These are phyloP conservation scores for Neuroscelio doddi DNA, from an alignment of 2,888 invertebrate species.

Conservation along the genomic window DNA sequence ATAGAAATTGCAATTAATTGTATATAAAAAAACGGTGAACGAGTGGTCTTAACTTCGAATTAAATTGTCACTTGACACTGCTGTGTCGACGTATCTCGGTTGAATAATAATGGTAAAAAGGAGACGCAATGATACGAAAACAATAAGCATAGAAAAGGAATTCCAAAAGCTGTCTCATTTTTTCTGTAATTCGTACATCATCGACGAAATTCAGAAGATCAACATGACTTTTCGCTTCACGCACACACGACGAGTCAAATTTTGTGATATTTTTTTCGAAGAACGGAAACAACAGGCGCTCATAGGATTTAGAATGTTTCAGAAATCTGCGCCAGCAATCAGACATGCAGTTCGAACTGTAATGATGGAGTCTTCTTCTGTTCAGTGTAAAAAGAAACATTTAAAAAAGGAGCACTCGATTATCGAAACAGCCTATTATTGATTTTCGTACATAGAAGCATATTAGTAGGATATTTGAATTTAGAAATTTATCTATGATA, in stretches of 20 bases:
- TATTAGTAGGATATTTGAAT: too few relatives aligned
- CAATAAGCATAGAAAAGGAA: not conserved
- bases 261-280: not conserved
- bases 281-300: conserved; percentile 10
- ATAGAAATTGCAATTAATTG: too few relatives aligned
- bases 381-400: not conserved
- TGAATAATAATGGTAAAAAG: not conserved
- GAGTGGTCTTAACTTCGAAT: too few relatives aligned
- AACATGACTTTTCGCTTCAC: conserved; percentile 8
- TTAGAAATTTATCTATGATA: too few relatives aligned
- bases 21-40: too few relatives aligned
- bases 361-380: conserved; percentile 6
- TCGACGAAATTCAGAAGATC: not conserved
- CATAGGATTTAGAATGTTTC: conserved; percentile 63
- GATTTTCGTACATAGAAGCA: conserved; percentile 9
- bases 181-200: not conserved
- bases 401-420: not conserved
- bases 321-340: conserved; percentile 53
- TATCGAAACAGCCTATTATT: conserved; percentile 1
- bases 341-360: conserved; percentile 34
- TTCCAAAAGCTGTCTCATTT: not conserved
- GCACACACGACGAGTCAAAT: not conserved
- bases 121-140: not conserved
- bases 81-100: too few relatives aligned
- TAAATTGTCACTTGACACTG: too few relatives aligned